A percentile compares a stretch with the other conserved stretches of the same genome.
Evolutionary conservation across 2,113 vertebrate species (phyloP).

Genomic region (Mesembrinibis cayennensis): DNA sequence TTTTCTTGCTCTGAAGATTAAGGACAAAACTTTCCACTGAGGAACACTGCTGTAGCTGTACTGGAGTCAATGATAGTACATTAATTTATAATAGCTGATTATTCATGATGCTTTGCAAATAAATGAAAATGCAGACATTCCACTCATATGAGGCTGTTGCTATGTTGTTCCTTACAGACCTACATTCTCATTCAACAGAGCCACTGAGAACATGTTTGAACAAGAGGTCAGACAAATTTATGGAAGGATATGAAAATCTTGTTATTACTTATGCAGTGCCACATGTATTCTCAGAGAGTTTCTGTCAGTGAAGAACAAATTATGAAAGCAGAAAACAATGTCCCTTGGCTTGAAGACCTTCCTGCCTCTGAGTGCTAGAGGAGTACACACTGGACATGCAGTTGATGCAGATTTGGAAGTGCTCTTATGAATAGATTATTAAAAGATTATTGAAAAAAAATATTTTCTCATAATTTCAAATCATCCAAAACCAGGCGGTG

Average conservation of each 20-base stretch:
- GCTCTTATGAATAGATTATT: not conserved
- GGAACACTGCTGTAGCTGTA: not conserved
- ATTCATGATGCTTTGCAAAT: not conserved
- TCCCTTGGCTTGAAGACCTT: not conserved
- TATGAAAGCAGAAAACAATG: not conserved
- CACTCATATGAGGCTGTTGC: not conserved
- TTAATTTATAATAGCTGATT: not conserved
- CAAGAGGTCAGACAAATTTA: slow-evolving; percentile 32
- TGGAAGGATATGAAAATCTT: slow-evolving; percentile 21
- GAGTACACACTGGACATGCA: not conserved
- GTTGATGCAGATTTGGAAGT: not conserved
- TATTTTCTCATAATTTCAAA: not conserved
- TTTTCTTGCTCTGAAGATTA: not conserved
- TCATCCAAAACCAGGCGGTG: not conserved
- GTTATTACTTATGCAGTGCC: slow-evolving; percentile 22
- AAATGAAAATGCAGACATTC: not conserved
- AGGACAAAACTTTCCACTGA: not conserved
- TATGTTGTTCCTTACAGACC: not conserved
- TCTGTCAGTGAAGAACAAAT: slow-evolving; percentile 2
- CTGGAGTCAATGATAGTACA: not conserved
- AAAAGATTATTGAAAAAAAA: not conserved
- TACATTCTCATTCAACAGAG: slow-evolving; percentile 3
- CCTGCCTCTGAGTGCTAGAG: not conserved
- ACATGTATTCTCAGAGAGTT: not conserved
- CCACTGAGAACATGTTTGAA: slow-evolving; percentile 20